A percentile compares a stretch with the other conserved stretches of the same genome.
Conservation (phyloP, 2,888 invertebrate species). For the Netelia fuscicornis region DNA sequence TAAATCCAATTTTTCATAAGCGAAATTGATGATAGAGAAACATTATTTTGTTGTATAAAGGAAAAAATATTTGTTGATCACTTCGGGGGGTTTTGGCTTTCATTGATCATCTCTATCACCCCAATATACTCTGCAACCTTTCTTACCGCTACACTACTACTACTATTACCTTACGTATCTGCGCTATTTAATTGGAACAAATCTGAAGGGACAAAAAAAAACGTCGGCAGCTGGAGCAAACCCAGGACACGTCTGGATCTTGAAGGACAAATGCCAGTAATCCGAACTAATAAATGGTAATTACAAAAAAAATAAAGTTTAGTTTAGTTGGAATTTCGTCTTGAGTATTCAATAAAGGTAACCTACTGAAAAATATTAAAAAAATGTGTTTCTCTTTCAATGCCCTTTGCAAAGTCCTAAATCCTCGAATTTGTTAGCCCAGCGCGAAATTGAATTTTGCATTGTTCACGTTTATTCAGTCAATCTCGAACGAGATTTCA, state of each 20-base stretch:
- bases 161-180: conserved; percentile 48
- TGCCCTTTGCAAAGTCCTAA: background rate
- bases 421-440: background rate
- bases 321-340: conserved; percentile 74
- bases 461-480: background rate
- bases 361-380: conserved; percentile 68
- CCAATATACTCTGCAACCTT: conserved; percentile 68
- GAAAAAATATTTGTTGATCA: conserved; percentile 76
- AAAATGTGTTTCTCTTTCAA: conserved; percentile 38
- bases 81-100: conserved; percentile 76
- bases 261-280: conserved; percentile 71
- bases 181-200: conserved; percentile 30
- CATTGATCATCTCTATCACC: conserved; percentile 77
- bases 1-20: conserved; percentile 59
- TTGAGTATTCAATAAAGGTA: conserved; percentile 75
- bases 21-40: conserved; percentile 70
- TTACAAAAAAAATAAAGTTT: conserved; percentile 68
- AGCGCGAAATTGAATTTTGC: background rate
- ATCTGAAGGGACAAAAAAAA: conserved; percentile 45
- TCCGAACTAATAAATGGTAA: conserved; percentile 73
- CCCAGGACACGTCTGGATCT: conserved; percentile 70
- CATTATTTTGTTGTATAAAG: conserved; percentile 83
- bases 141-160: conserved; percentile 41
- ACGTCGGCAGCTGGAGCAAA: conserved; percentile 68
- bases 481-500: background rate